Conservation (phyloP, 1,140 invertebrate species). For the Pararge aegeria region DNA sequence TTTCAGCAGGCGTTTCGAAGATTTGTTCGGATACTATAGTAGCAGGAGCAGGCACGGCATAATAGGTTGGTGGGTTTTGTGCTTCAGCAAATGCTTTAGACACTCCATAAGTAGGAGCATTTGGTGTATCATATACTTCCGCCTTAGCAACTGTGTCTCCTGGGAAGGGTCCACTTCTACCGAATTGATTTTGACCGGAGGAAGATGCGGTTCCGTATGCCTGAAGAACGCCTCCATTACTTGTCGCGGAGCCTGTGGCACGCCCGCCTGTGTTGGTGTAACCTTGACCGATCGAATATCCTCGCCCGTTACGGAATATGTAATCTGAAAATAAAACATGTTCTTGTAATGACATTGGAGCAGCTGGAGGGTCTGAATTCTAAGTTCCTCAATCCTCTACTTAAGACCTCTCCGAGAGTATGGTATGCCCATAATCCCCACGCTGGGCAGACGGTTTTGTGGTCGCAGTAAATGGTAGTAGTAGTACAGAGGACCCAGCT, state of each 20-base stretch:
- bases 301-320: conserved; percentile 56
- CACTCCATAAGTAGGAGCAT: conserved; percentile 32
- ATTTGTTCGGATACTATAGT: conserved; percentile 60
- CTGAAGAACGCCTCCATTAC: conserved; percentile 43
- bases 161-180: conserved; percentile 41
- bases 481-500: too few relatives aligned
- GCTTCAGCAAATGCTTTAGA: conserved; percentile 53
- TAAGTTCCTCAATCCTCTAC: too few relatives aligned
- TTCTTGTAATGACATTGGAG: too few relatives aligned
- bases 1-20: conserved; percentile 46
- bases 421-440: too few relatives aligned
- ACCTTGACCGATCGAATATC: conserved; percentile 50
- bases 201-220: conserved; percentile 44
- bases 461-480: too few relatives aligned
- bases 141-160: conserved; percentile 52
- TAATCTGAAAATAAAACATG: conserved; percentile 38
- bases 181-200: conserved; percentile 24
- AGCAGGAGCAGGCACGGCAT: conserved; percentile 51
- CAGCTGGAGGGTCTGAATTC: too few relatives aligned
- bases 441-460: too few relatives aligned
- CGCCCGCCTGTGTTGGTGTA: conserved; percentile 43
- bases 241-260: conserved; percentile 42
- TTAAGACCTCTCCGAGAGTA: too few relatives aligned
- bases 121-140: conserved; percentile 42
- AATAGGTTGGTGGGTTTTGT: conserved; percentile 48